These are phyloP conservation scores for Leptothorax acervorum DNA, from an alignment of 2,888 invertebrate genomes.

Conservation along the genomic window DNA sequence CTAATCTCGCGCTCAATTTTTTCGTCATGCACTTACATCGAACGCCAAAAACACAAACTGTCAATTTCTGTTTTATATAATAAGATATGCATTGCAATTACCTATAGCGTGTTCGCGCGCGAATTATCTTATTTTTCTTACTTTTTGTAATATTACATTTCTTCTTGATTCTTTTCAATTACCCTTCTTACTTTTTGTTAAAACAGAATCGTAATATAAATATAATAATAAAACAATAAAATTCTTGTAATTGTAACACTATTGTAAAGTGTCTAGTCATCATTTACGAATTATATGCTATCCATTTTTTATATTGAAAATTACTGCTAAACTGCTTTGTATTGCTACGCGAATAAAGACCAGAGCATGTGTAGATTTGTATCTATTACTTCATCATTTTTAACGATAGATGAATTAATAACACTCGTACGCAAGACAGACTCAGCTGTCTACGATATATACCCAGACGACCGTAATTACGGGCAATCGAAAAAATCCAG, in stretches of 20 bases:
- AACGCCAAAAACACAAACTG: background rate
- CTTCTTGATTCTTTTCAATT: background rate
- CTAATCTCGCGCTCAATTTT: background rate
- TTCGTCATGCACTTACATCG: background rate
- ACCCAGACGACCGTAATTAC: slow-evolving; percentile 38
- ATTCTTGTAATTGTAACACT: background rate
- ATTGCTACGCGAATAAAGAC: background rate
- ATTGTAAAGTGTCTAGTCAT: background rate
- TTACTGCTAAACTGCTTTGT: background rate
- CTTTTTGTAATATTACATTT: background rate
- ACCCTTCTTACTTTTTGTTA: background rate
- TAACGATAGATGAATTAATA: slow-evolving; percentile 1
- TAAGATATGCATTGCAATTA: slow-evolving; percentile 16
- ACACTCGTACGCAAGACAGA: background rate
- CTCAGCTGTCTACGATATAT: background rate
- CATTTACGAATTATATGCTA: background rate
- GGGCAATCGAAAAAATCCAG: slow-evolving; percentile 52
- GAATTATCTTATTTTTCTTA: background rate
- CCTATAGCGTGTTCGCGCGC: background rate
- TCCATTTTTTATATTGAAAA: background rate
- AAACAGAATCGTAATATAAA: background rate
- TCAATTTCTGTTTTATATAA: background rate
- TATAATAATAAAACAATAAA: background rate
- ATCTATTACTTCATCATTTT: background rate
- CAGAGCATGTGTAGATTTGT: background rate